Evolutionary conservation across 2,113 vertebrate species (phyloP), one percentile per base, ranked within the genome.

Genomic region (Sebastes schlegelii): DNA sequence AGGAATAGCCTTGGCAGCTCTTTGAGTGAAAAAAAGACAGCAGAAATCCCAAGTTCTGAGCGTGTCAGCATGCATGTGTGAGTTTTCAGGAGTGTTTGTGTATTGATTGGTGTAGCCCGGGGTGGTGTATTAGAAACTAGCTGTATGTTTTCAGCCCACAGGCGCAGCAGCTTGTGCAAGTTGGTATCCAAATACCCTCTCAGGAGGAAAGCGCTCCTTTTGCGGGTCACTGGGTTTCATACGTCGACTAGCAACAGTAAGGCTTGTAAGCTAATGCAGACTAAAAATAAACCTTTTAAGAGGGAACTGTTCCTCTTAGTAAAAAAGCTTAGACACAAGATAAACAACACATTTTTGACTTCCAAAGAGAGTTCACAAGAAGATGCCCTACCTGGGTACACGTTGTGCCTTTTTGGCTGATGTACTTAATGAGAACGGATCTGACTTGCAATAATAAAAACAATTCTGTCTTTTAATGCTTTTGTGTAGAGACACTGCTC

Each of bases 211-310:
- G 58, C 5, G 11, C 62, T 85, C 43, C 79, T 85, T 87, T 87
- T 86, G 82, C 74, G 43, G 93, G 89, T 94, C 91, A 90, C 4
- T 82, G 77, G 73, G 19, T 91, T 91, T 87, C 49, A 75, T 71
- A 80, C 17, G 11, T 58, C 17, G 12, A 85, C 71, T 80, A 80
- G 68, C 85, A 87, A 83, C 80, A 65, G 82, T 62, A 84, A 90
- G 88, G 80, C 86, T 23, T 85, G 83, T 74, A 70, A 74, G 52
- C 71, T 89, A 82, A 85, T 74, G 65, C 62, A 77, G 16, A 67
- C 80, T 84, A 91, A 88, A 93, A 90, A 92, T 89, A 92, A 78
- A 83, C 48, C 69, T 65, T 57, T 71, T 79, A 74, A 65, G 49
- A 34, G 76, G 67, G 74, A 82, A 48, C 13, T 75, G 46, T 19